phyloP scores from a whole-genome alignment of 2,888 invertebrate species.

The Doris montereyensis region DNA sequence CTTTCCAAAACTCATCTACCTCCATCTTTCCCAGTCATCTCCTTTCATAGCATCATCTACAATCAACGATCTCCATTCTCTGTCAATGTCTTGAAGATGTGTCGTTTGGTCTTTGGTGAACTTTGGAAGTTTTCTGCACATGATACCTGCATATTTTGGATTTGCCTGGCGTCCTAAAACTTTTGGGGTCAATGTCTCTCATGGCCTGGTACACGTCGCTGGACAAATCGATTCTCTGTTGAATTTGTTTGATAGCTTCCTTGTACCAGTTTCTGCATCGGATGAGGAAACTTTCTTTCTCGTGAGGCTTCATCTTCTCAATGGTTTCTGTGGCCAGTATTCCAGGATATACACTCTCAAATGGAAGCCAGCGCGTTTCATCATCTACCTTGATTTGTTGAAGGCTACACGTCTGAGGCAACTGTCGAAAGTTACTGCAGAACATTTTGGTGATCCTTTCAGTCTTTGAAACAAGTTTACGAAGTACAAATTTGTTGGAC shows the following conservation, averaged over 20 bases:
- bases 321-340: not conserved
- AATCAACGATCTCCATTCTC: too few relatives aligned
- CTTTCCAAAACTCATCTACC: too few relatives aligned
- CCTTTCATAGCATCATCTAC: too few relatives aligned
- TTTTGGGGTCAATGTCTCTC: constrained; percentile 46
- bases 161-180: constrained; percentile 64
- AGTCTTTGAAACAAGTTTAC: too few relatives aligned
- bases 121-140: too few relatives aligned
- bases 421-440: not conserved
- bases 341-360: not conserved
- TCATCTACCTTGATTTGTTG: not conserved
- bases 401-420: not conserved
- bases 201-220: not conserved
- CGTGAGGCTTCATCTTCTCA: not conserved
- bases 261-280: not conserved
- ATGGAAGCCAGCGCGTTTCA: not conserved
- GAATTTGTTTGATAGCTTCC: not conserved
- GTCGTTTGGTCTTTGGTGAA: too few relatives aligned
- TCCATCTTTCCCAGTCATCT: too few relatives aligned
- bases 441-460: not conserved
- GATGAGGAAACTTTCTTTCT: not conserved
- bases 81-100: too few relatives aligned
- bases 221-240: not conserved
- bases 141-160: constrained; percentile 66
- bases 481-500: too few relatives aligned